Evolutionary conservation across 2,797 vertebrate genomes (phyloP).

Genomic region (Epinephelus coioides): DNA sequence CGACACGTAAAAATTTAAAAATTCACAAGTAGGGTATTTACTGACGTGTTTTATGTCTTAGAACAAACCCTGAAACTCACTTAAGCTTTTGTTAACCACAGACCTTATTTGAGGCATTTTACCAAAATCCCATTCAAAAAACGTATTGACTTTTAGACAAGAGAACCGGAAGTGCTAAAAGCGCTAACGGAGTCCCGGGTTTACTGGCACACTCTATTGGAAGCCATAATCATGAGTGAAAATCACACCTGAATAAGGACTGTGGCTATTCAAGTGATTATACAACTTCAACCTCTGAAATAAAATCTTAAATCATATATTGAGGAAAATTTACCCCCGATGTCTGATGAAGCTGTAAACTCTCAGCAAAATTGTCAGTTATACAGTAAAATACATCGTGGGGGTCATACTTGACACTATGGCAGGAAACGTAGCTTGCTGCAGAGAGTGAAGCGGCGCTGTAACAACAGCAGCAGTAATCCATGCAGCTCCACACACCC

Average conservation of each 20-base stretch:
- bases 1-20: too few species aligned
- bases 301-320: not conserved
- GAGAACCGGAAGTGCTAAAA: too few species aligned
- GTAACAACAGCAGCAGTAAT: constrained; percentile 50
- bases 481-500: constrained; percentile 39
- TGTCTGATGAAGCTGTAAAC: not conserved
- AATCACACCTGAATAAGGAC: not conserved
- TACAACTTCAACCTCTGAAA: not conserved
- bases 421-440: not conserved
- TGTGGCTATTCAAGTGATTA: not conserved
- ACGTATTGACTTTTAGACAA: too few species aligned
- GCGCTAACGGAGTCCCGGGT: too few species aligned
- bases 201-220: too few species aligned
- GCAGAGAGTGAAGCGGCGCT: constrained; percentile 9
- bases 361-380: not conserved
- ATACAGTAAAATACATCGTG: not conserved
- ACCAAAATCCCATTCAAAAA: too few species aligned
- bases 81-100: too few species aligned
- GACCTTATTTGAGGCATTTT: too few species aligned
- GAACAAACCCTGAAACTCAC: too few species aligned
- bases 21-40: too few species aligned
- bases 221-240: too few species aligned
- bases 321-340: not conserved
- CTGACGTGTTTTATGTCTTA: too few species aligned
- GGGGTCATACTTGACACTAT: not conserved